Percentiles rank a stretch among this genome's conserved stretches.
Conservation (phyloP, 1,140 invertebrate genomes). For the Batillaria attramentaria region DNA sequence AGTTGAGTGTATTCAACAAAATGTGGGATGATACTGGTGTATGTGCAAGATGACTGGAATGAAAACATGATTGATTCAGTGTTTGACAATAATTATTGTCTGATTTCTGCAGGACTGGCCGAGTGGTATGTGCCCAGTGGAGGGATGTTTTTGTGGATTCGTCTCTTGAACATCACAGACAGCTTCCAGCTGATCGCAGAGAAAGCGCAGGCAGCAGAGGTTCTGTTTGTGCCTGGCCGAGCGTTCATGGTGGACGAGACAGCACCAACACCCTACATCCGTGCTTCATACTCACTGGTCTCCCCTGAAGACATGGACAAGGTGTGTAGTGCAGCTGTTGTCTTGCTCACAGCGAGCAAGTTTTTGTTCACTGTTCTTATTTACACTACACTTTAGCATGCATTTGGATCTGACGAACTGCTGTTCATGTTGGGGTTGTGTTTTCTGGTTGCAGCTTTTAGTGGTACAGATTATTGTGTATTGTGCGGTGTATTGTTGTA, state of each 20-base stretch:
- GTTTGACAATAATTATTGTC: neutral
- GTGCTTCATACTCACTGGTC: slow-evolving; percentile 80
- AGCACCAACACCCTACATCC: slow-evolving; percentile 77
- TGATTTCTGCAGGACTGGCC: slow-evolving; percentile 77
- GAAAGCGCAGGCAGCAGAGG: slow-evolving; percentile 74
- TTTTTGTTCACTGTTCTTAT: no score
- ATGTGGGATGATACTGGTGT: no score
- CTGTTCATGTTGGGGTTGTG: neutral
- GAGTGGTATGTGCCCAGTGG: slow-evolving; percentile 80
- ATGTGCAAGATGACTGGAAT: no score
- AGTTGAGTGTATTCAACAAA: no score
- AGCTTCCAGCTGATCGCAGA: slow-evolving; percentile 83
- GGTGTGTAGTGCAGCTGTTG: no score
- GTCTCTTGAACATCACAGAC: slow-evolving; percentile 79
- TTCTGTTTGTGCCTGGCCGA: slow-evolving; percentile 79
- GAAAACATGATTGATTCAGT: neutral
- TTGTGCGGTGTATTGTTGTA: no score
- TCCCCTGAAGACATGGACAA: slow-evolving; percentile 78
- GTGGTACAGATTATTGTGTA: no score
- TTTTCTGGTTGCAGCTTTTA: no score
- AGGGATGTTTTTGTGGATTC: slow-evolving; percentile 87
- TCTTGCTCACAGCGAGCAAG: no score
- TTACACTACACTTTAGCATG: no score
- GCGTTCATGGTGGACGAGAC: slow-evolving; percentile 78
- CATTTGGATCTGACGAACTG: no score